Evolutionary conservation across 2,113 vertebrate species (phyloP), one percentile per base, ranked within the genome.

Genomic region (Rattus rattus): DNA sequence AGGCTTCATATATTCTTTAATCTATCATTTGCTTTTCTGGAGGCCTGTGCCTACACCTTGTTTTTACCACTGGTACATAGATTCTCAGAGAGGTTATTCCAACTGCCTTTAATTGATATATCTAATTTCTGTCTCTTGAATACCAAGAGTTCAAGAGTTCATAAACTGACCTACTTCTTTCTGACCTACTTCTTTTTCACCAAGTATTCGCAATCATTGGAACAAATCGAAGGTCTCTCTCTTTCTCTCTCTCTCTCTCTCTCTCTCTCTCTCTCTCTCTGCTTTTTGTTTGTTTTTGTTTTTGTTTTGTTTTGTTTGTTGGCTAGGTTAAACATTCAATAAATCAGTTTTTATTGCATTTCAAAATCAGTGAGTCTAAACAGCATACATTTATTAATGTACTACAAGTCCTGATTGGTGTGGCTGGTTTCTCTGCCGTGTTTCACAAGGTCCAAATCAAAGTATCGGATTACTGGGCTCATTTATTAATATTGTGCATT

Each of bases 341-440:
- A 11, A 73, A 52, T 90, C 92, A 28, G 20, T 75, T 92, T 16
- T 36, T 28, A 13, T 16, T 69, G 84, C 43, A 43, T 73, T 83
- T 88, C 9, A 56, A 33, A 80, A 7, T 85, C 69, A 67, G 28
- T 87, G 24, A 39, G 72, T 94, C 94, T 91, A 91, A 92, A 72
- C 14, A 94, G 61, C 30, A 75, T 16, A 77, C 7, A 49, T 36
- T 56, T 92, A 56, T 75, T 80, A 61, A 69, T 86, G n/a, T 63
- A 6, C 70, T 65, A 39, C 72, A 93, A 89, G 22, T 91, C 39
- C 24, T 77, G 19, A 4, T 87, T 83, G 47, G 56, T 43, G 79
- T 56, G 56, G 30, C 39, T 73, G 28, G 65, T 92, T 72, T 59
- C 17, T 80, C 30, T 83, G n/a, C 49, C 86, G 28, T 73, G 2